Evolutionary conservation across 2,113 vertebrate species (phyloP).

Genomic region (Leptocoma aspasia): DNA sequence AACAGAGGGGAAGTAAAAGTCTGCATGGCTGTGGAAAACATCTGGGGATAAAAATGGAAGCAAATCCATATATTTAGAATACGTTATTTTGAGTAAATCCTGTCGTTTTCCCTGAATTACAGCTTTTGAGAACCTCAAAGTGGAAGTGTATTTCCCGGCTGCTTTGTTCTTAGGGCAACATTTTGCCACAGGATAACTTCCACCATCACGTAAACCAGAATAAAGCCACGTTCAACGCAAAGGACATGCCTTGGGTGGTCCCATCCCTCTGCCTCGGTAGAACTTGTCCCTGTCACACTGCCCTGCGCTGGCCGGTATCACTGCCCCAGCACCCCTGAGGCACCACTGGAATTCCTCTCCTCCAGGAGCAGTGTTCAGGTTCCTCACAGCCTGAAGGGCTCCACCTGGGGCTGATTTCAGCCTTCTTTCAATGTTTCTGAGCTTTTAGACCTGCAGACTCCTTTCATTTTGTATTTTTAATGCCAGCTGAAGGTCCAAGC

Average conservation of each 20-base stretch:
- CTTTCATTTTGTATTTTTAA: background rate
- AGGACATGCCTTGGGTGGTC: background rate
- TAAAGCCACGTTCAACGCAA: background rate
- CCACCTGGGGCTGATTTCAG: too few species aligned
- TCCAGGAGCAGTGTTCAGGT: background rate
- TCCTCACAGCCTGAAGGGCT: background rate
- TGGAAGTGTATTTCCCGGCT: background rate
- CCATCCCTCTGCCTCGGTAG: background rate
- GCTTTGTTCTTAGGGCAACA: background rate
- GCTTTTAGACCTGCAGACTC: background rate
- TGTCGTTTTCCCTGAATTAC: background rate
- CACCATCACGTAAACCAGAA: background rate
- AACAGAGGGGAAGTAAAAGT: background rate
- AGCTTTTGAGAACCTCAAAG: background rate
- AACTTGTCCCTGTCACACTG: background rate
- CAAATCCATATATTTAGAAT: background rate
- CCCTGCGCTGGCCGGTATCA: rapidly evolving
- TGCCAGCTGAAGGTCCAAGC: background rate
- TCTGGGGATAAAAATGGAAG: background rate
- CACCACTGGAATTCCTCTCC: rapidly evolving
- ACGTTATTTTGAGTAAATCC: background rate
- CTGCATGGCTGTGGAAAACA: background rate
- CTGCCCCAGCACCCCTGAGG: background rate
- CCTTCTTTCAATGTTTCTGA: background rate
- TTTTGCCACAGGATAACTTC: background rate